Conservation (phyloP, 1,140 invertebrate species). For the Lethrus apterus region DNA sequence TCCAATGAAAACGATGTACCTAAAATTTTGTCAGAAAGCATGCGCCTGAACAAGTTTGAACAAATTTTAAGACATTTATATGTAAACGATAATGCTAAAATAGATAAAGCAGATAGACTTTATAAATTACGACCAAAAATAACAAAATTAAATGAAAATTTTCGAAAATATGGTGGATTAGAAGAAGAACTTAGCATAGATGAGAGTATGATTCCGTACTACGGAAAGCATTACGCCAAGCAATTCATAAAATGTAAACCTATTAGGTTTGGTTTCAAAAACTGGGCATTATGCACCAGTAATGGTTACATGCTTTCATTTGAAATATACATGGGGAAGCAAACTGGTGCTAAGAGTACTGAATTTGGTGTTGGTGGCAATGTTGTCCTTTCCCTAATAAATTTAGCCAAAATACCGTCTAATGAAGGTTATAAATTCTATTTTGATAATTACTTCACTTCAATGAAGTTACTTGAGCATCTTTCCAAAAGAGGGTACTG, state of each 20-base stretch:
- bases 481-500: constrained; percentile 13
- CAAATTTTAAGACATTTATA: constrained; percentile 17
- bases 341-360: neutral
- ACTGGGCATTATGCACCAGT: constrained; percentile 6
- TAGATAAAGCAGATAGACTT: constrained; percentile 11
- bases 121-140: constrained; percentile 19
- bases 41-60: constrained; percentile 19
- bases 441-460: constrained; percentile 23
- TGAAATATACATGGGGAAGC: constrained; percentile 1
- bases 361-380: constrained; percentile 4
- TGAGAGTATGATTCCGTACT: constrained; percentile 23
- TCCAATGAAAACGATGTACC: constrained; percentile 16
- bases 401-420: constrained; percentile 7
- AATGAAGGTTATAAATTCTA: constrained; percentile 19
- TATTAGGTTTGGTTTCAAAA: constrained; percentile 18
- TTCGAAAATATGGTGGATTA: constrained; percentile 20
- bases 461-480: constrained; percentile 15
- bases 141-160: constrained; percentile 15
- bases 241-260: constrained; percentile 26
- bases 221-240: constrained; percentile 25
- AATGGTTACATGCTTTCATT: constrained; percentile 1
- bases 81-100: constrained; percentile 15
- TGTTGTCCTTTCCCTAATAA: constrained; percentile 6
- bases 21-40: constrained; percentile 15
- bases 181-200: constrained; percentile 15